phyloP scores from a whole-genome alignment of 1,140 invertebrate species.

The Drosophila erecta region DNA sequence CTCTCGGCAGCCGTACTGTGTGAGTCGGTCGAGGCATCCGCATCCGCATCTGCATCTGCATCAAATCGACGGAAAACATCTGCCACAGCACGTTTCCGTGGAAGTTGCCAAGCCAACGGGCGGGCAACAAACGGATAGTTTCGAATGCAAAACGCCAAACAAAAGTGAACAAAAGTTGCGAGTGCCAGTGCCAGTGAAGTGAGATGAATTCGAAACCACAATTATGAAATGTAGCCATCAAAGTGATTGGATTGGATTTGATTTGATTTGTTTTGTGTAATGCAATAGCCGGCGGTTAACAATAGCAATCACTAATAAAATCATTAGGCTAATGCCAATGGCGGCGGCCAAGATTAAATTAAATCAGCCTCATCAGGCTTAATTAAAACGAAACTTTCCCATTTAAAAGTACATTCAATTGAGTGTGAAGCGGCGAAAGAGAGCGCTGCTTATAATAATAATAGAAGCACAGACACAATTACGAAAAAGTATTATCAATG shows the following conservation, averaged over 20 bases:
- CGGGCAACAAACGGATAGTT: background rate
- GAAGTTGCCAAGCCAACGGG: slow-evolving; percentile 28
- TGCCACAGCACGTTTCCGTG: slow-evolving; percentile 56
- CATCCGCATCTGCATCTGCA: slow-evolving; percentile 6
- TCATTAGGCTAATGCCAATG: slow-evolving; percentile 71
- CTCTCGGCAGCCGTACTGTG: slow-evolving; percentile 9
- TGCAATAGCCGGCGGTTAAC: slow-evolving; percentile 9
- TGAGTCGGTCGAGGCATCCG: slow-evolving; percentile 25
- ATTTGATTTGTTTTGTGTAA: slow-evolving; percentile 28
- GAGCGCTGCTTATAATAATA: slow-evolving; percentile 21
- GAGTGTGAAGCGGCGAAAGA: slow-evolving; percentile 60
- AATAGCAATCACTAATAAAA: slow-evolving; percentile 62
- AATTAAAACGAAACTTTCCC: slow-evolving; percentile 80
- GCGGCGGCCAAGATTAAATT: slow-evolving; percentile 72
- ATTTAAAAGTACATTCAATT: slow-evolving; percentile 75
- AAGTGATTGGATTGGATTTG: slow-evolving; percentile 25
- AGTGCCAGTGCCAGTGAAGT: slow-evolving; percentile 6
- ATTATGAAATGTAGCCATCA: slow-evolving; percentile 1
- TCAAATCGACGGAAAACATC: slow-evolving; percentile 51
- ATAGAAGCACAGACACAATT: slow-evolving; percentile 30
- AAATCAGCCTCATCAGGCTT: slow-evolving; percentile 80
- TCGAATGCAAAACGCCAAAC: slow-evolving; percentile 15
- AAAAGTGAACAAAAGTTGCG: background rate
- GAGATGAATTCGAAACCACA: slow-evolving; percentile 24
- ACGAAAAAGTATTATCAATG: slow-evolving; percentile 38